A percentile compares a stretch with the other conserved stretches of the same genome.
phyloP scores from a whole-genome alignment of 2,797 vertebrate species.

The Halcyon badia region DNA sequence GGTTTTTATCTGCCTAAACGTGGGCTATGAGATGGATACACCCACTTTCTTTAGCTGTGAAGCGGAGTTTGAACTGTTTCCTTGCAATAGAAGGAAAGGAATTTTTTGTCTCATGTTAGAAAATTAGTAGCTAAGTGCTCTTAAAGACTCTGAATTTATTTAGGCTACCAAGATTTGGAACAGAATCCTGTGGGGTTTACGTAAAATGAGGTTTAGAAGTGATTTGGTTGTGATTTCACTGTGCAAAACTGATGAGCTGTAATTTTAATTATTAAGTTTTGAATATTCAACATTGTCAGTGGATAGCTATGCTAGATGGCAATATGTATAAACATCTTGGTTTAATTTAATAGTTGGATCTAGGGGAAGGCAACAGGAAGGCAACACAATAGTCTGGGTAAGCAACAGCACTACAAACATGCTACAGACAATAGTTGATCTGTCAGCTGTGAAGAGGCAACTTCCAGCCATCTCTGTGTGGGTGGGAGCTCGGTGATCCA shows the following conservation, averaged over 20 bases:
- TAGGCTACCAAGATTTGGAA: neutral
- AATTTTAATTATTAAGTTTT: neutral
- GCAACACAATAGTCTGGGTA: neutral
- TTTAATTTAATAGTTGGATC: neutral
- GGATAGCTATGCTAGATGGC: neutral
- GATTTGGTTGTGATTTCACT: neutral
- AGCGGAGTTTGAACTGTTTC: neutral
- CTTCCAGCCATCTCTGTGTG: neutral
- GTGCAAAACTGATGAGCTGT: neutral
- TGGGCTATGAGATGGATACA: neutral
- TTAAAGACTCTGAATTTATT: neutral
- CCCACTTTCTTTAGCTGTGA: neutral
- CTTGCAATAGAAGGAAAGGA: neutral
- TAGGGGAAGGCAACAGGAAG: conserved; percentile 13
- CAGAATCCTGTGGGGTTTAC: neutral
- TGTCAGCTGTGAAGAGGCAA: neutral
- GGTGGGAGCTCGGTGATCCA: neutral
- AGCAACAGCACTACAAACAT: neutral
- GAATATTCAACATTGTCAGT: neutral
- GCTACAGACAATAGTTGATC: neutral
- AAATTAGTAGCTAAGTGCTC: neutral
- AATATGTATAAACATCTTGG: neutral
- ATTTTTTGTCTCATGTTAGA: neutral
- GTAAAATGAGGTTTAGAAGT: neutral
- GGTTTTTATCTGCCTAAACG: neutral